Conservation (phyloP, 2,888 invertebrate genomes). For the Leptinotarsa rubiginosa region DNA sequence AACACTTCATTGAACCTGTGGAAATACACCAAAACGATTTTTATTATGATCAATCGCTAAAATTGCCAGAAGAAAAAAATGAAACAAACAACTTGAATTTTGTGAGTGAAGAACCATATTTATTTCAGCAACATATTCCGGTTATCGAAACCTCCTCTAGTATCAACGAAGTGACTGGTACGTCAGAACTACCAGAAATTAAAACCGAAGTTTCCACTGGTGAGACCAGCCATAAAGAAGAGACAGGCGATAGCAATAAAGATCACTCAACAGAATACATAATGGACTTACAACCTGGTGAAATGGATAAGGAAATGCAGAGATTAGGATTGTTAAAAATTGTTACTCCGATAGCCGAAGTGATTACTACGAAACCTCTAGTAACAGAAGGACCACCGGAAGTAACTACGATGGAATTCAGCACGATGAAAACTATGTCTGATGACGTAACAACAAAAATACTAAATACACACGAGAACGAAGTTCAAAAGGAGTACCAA, state of each 20-base stretch:
- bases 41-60: slow-evolving; percentile 22
- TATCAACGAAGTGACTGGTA: neutral
- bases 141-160: neutral
- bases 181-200: neutral
- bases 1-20: neutral
- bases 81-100: slow-evolving; percentile 1
- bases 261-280: neutral
- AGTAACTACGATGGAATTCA: neutral
- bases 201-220: neutral
- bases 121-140: slow-evolving; percentile 8
- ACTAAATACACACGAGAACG: slow-evolving; percentile 7
- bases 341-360: slow-evolving; percentile 45
- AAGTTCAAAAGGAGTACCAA: slow-evolving; percentile 14
- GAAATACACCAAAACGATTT: slow-evolving; percentile 23
- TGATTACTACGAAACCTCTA: slow-evolving; percentile 27
- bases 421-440: neutral
- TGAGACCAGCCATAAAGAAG: slow-evolving; percentile 1
- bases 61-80: neutral
- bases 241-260: neutral
- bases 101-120: neutral
- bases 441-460: slow-evolving; percentile 9
- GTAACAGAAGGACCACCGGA: slow-evolving; percentile 1
- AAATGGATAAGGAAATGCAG: slow-evolving; percentile 15
- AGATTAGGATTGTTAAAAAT: slow-evolving; percentile 34
- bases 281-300: neutral